A percentile compares a stretch with the other conserved stretches of the same genome.
These are phyloP conservation scores for Cassiopea andromeda DNA, from an alignment of 30 jellyfish, hydroid and myxozoan species.

Conservation along the genomic window DNA sequence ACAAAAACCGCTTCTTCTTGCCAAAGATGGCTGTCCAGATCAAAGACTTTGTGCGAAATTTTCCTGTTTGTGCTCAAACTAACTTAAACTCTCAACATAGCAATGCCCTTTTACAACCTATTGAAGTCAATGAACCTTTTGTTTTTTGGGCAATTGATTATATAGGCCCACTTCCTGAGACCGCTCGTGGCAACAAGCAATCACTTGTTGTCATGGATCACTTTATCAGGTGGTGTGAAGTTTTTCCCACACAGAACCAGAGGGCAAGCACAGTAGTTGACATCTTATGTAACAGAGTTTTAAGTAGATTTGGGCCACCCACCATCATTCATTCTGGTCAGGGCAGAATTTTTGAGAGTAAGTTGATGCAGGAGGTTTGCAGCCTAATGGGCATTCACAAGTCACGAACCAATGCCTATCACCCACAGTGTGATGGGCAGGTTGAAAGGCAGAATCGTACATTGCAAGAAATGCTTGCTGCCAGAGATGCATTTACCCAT, in stretches of 20 bases:
- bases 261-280: constrained; percentile 64
- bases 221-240: constrained; percentile 72
- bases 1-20: constrained; percentile 16
- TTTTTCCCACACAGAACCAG: constrained; percentile 46
- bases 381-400: constrained; percentile 49
- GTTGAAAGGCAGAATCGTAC: constrained; percentile 36
- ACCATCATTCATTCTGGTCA: constrained; percentile 57
- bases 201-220: constrained; percentile 65
- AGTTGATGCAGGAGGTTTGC: constrained; percentile 47
- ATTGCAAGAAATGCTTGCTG: constrained; percentile 13
- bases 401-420: constrained; percentile 64
- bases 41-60: background rate
- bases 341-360: constrained; percentile 57
- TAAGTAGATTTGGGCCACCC: constrained; percentile 62
- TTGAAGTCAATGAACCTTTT: constrained; percentile 53
- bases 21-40: constrained; percentile 26
- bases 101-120: constrained; percentile 32
- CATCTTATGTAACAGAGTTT: constrained; percentile 34
- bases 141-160: constrained; percentile 24
- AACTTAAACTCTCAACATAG: background rate
- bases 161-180: constrained; percentile 50
- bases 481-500: too few species aligned
- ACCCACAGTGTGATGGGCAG: constrained; percentile 60
- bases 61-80: constrained; percentile 15
- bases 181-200: constrained; percentile 60